These are phyloP conservation scores for Syngnathus rostellatus DNA, from an alignment of 2,797 vertebrate genomes.

Conservation along the genomic window DNA sequence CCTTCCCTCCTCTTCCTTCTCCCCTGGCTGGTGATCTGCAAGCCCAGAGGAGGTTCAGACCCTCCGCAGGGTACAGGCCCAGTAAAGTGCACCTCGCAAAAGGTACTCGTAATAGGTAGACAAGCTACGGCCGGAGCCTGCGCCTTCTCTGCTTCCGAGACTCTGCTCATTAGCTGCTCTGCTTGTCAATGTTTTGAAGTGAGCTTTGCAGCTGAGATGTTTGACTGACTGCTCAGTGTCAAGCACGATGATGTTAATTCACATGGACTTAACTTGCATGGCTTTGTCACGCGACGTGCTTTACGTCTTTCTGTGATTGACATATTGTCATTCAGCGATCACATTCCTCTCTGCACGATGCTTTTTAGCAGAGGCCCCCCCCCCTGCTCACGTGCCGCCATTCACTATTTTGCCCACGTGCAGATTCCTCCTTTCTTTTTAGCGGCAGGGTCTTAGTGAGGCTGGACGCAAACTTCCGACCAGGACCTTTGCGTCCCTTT, in stretches of 20 bases:
- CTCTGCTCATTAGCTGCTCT: slow-evolving; percentile 27
- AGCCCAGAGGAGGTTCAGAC: slow-evolving; percentile 50
- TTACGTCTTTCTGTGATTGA: slow-evolving; percentile 22
- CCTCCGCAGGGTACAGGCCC: slow-evolving; percentile 64
- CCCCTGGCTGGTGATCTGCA: slow-evolving; percentile 55
- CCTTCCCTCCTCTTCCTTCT: slow-evolving; percentile 14
- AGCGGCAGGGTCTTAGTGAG: slow-evolving; percentile 42
- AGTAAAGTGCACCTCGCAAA: slow-evolving; percentile 67
- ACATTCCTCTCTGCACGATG: slow-evolving; percentile 38
- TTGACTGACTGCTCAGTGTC: slow-evolving; percentile 25
- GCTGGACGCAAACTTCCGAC: slow-evolving; percentile 54
- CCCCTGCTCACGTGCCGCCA: slow-evolving; percentile 41
- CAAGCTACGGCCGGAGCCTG: slow-evolving; percentile 29
- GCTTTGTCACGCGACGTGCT: slow-evolving; percentile 42
- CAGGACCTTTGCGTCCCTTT: slow-evolving; percentile 51
- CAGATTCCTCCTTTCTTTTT: slow-evolving; percentile 62
- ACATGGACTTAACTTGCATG: slow-evolving; percentile 52
- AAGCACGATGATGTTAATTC: slow-evolving; percentile 30
- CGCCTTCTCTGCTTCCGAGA: slow-evolving; percentile 30
- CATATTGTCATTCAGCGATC: slow-evolving; percentile 43
- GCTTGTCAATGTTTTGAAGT: slow-evolving; percentile 52
- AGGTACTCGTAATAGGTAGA: slow-evolving; percentile 76
- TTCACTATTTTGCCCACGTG: slow-evolving; percentile 52
- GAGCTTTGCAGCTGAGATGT: slow-evolving; percentile 41
- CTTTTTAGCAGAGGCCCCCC: slow-evolving; percentile 34